A percentile compares a stretch with the other conserved stretches of the same genome.
phyloP scores from a whole-genome alignment of 2,888 invertebrate species.

The Dolomedes plantarius region DNA sequence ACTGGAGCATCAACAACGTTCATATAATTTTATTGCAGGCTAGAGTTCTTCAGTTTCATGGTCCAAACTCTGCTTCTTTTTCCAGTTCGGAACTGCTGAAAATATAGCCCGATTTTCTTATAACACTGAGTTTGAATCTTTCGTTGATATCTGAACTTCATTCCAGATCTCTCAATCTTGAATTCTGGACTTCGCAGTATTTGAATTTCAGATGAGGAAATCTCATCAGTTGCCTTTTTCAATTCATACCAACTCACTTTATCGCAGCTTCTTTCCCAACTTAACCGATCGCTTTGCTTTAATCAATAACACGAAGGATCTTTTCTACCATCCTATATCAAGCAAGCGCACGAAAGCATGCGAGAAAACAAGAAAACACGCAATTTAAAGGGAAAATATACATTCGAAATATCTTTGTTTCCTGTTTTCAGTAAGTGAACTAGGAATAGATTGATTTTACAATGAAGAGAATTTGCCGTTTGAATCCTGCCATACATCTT shows the following conservation, averaged over 20 bases:
- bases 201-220: constrained; percentile 71
- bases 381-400: too few relatives aligned
- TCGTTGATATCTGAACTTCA: constrained; percentile 48
- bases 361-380: too few relatives aligned
- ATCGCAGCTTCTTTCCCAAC: constrained; percentile 62
- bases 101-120: background rate
- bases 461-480: too few relatives aligned
- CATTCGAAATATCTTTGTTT: too few relatives aligned
- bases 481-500: too few relatives aligned
- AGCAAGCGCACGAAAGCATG: too few relatives aligned
- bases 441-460: too few relatives aligned
- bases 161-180: constrained; percentile 53
- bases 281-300: constrained; percentile 39
- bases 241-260: constrained; percentile 50
- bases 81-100: background rate
- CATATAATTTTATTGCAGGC: background rate
- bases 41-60: background rate
- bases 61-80: background rate
- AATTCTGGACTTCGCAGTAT: constrained; percentile 56
- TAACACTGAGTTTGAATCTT: constrained; percentile 25
- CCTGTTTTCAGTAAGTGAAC: too few relatives aligned
- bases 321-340: too few relatives aligned
- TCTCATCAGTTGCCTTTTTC: constrained; percentile 68
- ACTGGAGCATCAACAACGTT: background rate
- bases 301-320: constrained; percentile 64